Base-by-base conservation (phyloP, 2,113 vertebrate species). In the Microcebus tavaratra region DNA sequence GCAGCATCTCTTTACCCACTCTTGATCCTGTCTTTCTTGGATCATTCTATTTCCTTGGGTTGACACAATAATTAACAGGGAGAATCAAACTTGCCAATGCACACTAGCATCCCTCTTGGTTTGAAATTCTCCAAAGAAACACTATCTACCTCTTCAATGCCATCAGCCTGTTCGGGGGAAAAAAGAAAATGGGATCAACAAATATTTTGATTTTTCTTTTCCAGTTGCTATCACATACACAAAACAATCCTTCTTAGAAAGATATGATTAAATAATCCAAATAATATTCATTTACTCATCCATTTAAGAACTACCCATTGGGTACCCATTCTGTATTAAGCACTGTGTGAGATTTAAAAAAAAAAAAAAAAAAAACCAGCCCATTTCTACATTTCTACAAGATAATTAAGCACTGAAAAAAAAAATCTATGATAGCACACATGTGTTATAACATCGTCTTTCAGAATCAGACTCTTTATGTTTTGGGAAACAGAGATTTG, bases 401-500 rank as follows among this genome's bases (percentile, higher is more conserved):
- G 87, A 86, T 90, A 90, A 98, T 91, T 80, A 90, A 91, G 78
- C 6, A 15, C 63, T 88, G 34, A 39, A 55, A 57, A 57, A 57
- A 42, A 57, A 94, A 92, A 82, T 81, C 72, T 72, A 80, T 50
- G 73, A 85, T 84, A 73, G 39, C 78, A 87, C 79, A 78, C 79
- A 90, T 42, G 53, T 91, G 78, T 87, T 87, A 87, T 34, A 82
- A 81, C 86, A 93, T 88, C 91, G 67, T 93, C 86, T 94, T 96
- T 84, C 31, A 59, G 82, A 97, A 67, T 91, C 72, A 92, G 50
- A 48, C 20, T 75, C 76, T 96, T 87, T 63, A 95, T 92, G 50
- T 97, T 97, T 94, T 81, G 88, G 91, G 93, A 97, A 70, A 95
- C 81, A 97, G 75, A 90, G 57, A 89, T 84, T 97, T 96, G 50